A percentile compares a stretch with the other conserved stretches of the same genome.
Evolutionary conservation across 1,140 invertebrate genomes (phyloP).

Genomic region (Calliphora vicina): DNA sequence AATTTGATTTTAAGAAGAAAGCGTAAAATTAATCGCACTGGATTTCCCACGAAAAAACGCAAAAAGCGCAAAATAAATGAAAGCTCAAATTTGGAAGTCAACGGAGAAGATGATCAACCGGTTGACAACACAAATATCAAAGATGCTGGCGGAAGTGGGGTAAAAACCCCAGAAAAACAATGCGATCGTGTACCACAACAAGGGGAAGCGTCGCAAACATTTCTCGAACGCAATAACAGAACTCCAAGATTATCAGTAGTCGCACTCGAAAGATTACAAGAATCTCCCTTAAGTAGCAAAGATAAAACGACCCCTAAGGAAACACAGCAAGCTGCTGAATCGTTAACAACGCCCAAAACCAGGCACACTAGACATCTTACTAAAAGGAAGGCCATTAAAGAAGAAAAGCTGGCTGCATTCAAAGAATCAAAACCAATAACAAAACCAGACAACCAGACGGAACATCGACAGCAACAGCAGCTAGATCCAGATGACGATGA

Average conservation of each 20-base stretch:
- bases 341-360: background rate
- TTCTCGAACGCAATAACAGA: slow-evolving; percentile 68
- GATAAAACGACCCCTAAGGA: slow-evolving; percentile 46
- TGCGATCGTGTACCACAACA: slow-evolving; percentile 73
- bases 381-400: background rate
- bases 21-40: slow-evolving; percentile 83
- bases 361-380: background rate
- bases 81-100: slow-evolving; percentile 37
- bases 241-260: slow-evolving; percentile 67
- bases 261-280: slow-evolving; percentile 68
- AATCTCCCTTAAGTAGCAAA: slow-evolving; percentile 56
- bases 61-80: slow-evolving; percentile 77
- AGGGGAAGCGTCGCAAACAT: slow-evolving; percentile 71
- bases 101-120: background rate
- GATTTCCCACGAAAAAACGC: slow-evolving; percentile 84
- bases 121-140: background rate
- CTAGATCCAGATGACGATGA: background rate
- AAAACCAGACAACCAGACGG: background rate
- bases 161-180: slow-evolving; percentile 58
- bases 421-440: background rate
- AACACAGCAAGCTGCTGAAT: background rate
- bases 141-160: background rate
- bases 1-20: slow-evolving; percentile 72
- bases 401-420: background rate
- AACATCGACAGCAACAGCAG: background rate